Evolutionary conservation across 1,140 invertebrate genomes (phyloP), one percentile per base, ranked within the genome.

Genomic region (Zophobas morio): DNA sequence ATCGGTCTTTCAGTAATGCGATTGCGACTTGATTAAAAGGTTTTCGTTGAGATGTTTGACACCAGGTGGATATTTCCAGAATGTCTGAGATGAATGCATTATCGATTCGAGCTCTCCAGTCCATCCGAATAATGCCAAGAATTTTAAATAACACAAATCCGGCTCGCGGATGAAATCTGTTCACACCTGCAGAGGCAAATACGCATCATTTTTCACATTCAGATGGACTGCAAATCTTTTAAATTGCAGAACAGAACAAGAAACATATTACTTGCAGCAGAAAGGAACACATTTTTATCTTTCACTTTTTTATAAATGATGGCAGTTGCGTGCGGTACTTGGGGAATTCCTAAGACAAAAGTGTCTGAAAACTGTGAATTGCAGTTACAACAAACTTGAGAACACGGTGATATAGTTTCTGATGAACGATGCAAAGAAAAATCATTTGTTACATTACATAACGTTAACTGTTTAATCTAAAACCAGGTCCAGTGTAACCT

Each of bases 31-130:
- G 56, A 60, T 60, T 60, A 60, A 60, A 35, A 60, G 56, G 56
- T 60, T 33, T 60, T 36, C 56, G 37, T 60, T 60, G 56, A 60
- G 56, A 60, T 34, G 53, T 54, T 32, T 54, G 53, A 51, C 49
- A 51, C 33, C 6, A 51, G 6, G 49, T 51, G 6, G 49, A 54
- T 54, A 34, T 54, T 54, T 54, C 4, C 53, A 32, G 5, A 54
- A 54, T 2, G 53, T 54, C 35, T 54, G 8, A 20, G 20, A 20
- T 54, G 53, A 54, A 54, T 54, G 53, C 53, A 54, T 54, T 54
- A 54, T 54, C 53, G 53, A 54, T 54, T 20, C 20, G 0, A 20
- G 20, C 20, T 20, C 20, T 20, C 20, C 20, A 20, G 20, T 20
- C 20, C 20, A 20, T 20, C 20, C 20, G 20, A 20, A 20, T 51